phyloP scores from a whole-genome alignment of 2,113 vertebrate genomes.

The Myrmophylax atrothorax region DNA sequence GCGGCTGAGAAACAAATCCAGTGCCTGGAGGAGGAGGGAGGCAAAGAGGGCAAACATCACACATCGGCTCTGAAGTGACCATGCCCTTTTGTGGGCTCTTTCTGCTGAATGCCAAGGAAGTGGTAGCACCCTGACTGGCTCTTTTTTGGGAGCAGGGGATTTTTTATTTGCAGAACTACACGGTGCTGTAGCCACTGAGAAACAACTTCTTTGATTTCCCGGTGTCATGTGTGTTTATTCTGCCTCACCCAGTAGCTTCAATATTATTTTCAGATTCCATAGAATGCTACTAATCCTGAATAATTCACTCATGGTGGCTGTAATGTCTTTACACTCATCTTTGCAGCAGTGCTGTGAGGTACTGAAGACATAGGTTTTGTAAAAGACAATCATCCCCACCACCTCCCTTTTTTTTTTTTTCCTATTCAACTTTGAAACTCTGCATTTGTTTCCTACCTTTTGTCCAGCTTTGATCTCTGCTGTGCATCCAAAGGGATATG shows the following conservation, averaged over 20 bases:
- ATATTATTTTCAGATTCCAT: neutral
- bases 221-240: neutral
- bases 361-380: neutral
- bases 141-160: neutral
- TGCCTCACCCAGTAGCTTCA: neutral
- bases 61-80: neutral
- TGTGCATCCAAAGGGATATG: neutral
- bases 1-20: neutral
- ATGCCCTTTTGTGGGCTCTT: neutral
- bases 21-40: neutral
- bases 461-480: neutral
- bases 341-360: neutral
- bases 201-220: neutral
- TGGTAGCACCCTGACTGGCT: neutral
- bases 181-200: neutral
- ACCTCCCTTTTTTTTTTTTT: neutral
- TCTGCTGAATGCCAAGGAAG: neutral
- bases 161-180: neutral
- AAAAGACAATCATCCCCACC: neutral
- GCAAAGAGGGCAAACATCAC: neutral
- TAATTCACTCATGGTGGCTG: neutral
- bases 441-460: neutral
- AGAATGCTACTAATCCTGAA: neutral
- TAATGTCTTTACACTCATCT: neutral
- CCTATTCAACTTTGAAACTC: neutral